Evolutionary conservation across 2,888 invertebrate genomes (phyloP).

Genomic region (Ganaspis brasiliensis): DNA sequence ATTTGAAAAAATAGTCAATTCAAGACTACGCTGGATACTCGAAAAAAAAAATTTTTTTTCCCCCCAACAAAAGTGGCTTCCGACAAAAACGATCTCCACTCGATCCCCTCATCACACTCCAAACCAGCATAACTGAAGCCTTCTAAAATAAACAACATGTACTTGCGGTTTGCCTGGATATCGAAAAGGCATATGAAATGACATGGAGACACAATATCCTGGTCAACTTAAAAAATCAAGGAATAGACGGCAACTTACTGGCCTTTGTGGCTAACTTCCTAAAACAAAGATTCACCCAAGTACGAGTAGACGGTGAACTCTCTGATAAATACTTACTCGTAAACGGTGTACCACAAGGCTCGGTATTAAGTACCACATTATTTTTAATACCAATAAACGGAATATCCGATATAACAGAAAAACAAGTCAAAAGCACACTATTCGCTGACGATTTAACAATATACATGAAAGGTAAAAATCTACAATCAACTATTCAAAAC

Average conservation of each 20-base stretch:
- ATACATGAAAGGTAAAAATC: constrained; percentile 48
- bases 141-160: too few relatives aligned
- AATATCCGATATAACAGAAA: neutral
- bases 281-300: constrained; percentile 42
- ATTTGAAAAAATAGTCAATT: too few relatives aligned
- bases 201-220: too few relatives aligned
- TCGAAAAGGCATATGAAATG: too few relatives aligned
- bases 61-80: too few relatives aligned
- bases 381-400: constrained; percentile 59
- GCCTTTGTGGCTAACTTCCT: constrained; percentile 58
- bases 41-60: too few relatives aligned
- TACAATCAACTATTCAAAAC: constrained; percentile 37
- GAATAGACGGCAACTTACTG: constrained; percentile 47
- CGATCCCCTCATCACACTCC: too few relatives aligned
- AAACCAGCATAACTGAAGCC: too few relatives aligned
- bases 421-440: constrained; percentile 45
- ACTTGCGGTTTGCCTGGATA: too few relatives aligned
- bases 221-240: constrained; percentile 39
- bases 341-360: constrained; percentile 59
- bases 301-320: constrained; percentile 29
- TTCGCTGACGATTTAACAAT: constrained; percentile 59
- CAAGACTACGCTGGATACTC: too few relatives aligned
- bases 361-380: constrained; percentile 55
- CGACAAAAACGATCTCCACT: too few relatives aligned
- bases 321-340: constrained; percentile 41